These are phyloP conservation scores for Xylophagus ater DNA, from an alignment of 2,888 invertebrate genomes.

Conservation along the genomic window DNA sequence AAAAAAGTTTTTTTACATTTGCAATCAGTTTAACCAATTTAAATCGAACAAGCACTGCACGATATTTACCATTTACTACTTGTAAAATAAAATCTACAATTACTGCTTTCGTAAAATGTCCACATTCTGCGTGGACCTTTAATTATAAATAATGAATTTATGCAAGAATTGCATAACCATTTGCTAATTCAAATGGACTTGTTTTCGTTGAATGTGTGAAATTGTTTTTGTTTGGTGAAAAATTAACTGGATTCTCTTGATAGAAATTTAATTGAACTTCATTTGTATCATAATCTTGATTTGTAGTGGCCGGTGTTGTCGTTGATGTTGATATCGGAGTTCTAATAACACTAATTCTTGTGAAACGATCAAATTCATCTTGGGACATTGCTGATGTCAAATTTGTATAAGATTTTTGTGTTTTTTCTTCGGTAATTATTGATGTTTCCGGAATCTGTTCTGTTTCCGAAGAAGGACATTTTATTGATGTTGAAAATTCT, in stretches of 20 bases:
- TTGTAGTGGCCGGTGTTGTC: conserved; percentile 17
- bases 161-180: conserved; percentile 35
- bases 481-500: not conserved
- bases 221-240: conserved; percentile 37
- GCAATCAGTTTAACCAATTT: too few relatives aligned
- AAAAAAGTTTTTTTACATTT: too few relatives aligned
- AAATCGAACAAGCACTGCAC: too few relatives aligned
- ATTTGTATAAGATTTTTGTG: conserved; percentile 26
- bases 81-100: too few relatives aligned
- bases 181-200: conserved; percentile 36
- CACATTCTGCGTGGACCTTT: too few relatives aligned
- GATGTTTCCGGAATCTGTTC: not conserved
- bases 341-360: conserved; percentile 33
- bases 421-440: conserved; percentile 10
- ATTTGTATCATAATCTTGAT: conserved; percentile 12
- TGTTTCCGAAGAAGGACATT: not conserved
- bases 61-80: too few relatives aligned
- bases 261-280: conserved; percentile 15
- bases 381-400: conserved; percentile 25
- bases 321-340: conserved; percentile 22
- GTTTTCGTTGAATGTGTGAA: conserved; percentile 37
- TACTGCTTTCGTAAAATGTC: too few relatives aligned
- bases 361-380: conserved; percentile 31
- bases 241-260: conserved; percentile 37
- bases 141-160: too few relatives aligned